Evolutionary conservation across 1,140 invertebrate genomes (phyloP).

Genomic region (Procambarus virginalis): DNA sequence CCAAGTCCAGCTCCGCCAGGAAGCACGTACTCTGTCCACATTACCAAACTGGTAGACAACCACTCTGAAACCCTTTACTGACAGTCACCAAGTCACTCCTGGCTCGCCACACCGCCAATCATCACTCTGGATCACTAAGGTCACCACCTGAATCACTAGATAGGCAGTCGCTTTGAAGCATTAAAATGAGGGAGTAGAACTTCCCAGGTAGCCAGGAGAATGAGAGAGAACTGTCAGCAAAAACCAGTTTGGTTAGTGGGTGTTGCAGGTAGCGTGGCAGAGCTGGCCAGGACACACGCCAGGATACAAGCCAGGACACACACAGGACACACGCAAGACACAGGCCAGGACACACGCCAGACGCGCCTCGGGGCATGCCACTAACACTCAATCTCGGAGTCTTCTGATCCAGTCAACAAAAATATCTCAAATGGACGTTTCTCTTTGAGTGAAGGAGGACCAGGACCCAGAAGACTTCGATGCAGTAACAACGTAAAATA

Average conservation of each 20-base stretch:
- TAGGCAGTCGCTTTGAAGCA: neutral
- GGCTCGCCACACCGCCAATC: neutral
- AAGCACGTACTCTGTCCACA: neutral
- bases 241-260: neutral
- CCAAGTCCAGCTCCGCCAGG: neutral
- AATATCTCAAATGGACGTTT: neutral
- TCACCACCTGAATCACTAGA: too few relatives aligned
- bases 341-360: neutral
- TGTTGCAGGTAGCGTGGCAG: too few relatives aligned
- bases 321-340: neutral
- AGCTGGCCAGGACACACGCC: too few relatives aligned
- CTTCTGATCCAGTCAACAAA: neutral
- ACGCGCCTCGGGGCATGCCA: neutral
- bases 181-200: too few relatives aligned
- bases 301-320: too few relatives aligned
- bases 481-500: neutral
- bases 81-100: neutral
- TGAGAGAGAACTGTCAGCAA: neutral
- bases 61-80: neutral
- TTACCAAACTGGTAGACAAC: neutral
- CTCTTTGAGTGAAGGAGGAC: neutral
- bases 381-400: neutral
- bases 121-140: neutral
- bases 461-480: neutral
- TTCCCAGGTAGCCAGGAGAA: neutral